Evolutionary conservation across 2,113 vertebrate species (phyloP).

Genomic region (Podarcis raffonei): DNA sequence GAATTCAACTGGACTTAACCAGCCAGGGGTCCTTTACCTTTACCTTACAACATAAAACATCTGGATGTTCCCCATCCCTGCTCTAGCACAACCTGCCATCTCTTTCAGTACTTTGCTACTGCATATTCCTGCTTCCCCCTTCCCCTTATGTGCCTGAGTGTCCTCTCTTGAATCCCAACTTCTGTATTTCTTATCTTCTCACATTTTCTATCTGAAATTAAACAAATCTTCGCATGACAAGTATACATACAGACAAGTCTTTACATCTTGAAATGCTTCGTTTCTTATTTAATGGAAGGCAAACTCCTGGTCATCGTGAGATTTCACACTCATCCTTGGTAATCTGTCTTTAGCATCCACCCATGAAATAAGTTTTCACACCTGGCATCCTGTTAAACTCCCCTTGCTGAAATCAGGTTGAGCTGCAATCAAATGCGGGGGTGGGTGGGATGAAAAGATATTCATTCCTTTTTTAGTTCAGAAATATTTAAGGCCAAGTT

Average conservation of each 20-base stretch:
- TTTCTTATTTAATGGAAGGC: not conserved
- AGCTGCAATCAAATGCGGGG: slow-evolving; percentile 11
- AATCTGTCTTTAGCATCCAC: slow-evolving; percentile 1
- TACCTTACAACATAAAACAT: no score
- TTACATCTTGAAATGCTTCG: not conserved
- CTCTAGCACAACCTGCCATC: not conserved
- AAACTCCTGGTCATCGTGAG: not conserved
- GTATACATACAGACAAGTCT: slow-evolving; percentile 13
- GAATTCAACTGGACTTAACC: no score
- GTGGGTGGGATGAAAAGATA: not conserved
- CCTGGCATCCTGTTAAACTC: not conserved
- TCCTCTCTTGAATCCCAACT: no score
- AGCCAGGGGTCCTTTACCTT: no score
- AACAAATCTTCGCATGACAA: slow-evolving; percentile 16
- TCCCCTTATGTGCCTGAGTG: not conserved
- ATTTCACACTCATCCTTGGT: slow-evolving; percentile 19
- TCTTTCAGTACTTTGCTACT: not conserved
- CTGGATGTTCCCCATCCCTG: not conserved
- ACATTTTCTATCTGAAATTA: slow-evolving; percentile 43
- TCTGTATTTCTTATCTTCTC: slow-evolving; percentile 3
- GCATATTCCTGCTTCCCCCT: not conserved
- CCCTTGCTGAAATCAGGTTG: slow-evolving; percentile 11
- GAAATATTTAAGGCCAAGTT: slow-evolving; percentile 7
- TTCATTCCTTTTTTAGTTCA: not conserved
- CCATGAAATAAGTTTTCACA: slow-evolving; percentile 21